Percentiles rank a stretch among this genome's conserved stretches.
phyloP scores from a whole-genome alignment of 2,888 invertebrate genomes.

The Lissonota sp. region DNA sequence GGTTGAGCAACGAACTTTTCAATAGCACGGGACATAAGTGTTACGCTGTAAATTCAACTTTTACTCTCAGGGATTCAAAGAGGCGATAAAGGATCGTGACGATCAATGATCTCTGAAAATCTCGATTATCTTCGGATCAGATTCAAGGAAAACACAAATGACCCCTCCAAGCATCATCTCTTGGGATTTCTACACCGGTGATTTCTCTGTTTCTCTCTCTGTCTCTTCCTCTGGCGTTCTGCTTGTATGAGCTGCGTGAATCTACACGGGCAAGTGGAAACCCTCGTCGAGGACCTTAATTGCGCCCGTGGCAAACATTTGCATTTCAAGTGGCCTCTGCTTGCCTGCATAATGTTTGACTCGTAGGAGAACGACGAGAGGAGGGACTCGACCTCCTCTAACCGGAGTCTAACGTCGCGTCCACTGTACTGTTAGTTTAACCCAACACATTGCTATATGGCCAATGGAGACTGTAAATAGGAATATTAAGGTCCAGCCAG shows the following conservation, averaged over 20 bases:
- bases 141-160: no score
- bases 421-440: constrained; percentile 10
- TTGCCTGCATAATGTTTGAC: constrained; percentile 76
- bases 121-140: no score
- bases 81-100: no score
- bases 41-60: no score
- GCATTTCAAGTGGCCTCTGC: constrained; percentile 75
- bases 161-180: no score
- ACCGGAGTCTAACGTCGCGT: constrained; percentile 1
- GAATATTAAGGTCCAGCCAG: no score
- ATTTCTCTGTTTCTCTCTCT: neutral
- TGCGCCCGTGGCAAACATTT: constrained; percentile 76
- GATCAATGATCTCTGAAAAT: no score
- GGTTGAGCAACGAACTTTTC: no score
- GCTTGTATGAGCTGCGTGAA: neutral
- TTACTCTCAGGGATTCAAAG: constrained; percentile 6
- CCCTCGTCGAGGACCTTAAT: constrained; percentile 73
- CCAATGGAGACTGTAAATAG: no score
- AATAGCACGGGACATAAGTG: no score
- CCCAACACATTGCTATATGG: neutral
- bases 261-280: constrained; percentile 19
- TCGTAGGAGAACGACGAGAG: constrained; percentile 46
- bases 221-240: neutral
- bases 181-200: no score
- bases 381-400: neutral